Conservation (phyloP, 2,888 invertebrate species). For the Drosophila mercatorum region DNA sequence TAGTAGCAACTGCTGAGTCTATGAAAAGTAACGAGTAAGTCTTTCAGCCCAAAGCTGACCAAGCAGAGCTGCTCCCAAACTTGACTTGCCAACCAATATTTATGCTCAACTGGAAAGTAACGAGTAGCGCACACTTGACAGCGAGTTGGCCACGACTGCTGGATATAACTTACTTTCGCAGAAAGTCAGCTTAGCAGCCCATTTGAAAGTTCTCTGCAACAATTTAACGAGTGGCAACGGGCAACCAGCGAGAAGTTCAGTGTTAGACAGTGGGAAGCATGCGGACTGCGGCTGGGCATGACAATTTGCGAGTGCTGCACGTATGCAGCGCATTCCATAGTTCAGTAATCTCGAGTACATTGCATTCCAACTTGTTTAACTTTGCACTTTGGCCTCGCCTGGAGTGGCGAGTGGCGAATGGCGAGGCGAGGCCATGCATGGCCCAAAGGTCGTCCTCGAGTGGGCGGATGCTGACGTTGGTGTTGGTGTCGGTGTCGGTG, state of each 20-base stretch:
- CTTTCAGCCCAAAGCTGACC: neutral
- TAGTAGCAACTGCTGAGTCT: neutral
- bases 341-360: slow-evolving; percentile 59
- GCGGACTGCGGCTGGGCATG: slow-evolving; percentile 39
- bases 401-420: slow-evolving; percentile 1
- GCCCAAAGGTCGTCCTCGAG: slow-evolving; percentile 41
- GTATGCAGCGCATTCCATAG: slow-evolving; percentile 56
- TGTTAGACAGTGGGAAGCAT: slow-evolving; percentile 3
- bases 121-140: neutral
- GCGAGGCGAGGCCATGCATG: slow-evolving; percentile 9
- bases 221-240: slow-evolving; percentile 14
- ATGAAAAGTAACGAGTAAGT: neutral
- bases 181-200: neutral
- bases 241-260: neutral
- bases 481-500: neutral
- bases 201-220: slow-evolving; percentile 33
- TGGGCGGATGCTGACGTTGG: neutral
- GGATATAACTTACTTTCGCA: neutral
- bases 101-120: neutral
- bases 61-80: neutral
- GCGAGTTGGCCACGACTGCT: neutral
- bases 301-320: slow-evolving; percentile 46
- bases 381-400: slow-evolving; percentile 52
- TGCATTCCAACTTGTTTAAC: slow-evolving; percentile 61
- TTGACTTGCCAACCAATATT: neutral